Base-by-base conservation (phyloP, 2,888 invertebrate genomes). In the Lasioglossum lativentre region DNA sequence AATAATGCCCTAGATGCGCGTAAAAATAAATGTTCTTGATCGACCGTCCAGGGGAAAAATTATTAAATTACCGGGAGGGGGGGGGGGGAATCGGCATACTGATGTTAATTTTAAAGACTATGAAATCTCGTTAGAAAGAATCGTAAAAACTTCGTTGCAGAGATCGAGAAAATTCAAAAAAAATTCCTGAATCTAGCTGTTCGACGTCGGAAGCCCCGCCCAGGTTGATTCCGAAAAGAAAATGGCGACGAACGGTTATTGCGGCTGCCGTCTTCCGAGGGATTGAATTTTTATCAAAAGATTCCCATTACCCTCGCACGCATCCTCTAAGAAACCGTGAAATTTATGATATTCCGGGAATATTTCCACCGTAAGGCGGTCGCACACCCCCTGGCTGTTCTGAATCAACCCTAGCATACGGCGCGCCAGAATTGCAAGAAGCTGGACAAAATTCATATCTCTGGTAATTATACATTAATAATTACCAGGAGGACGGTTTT, bases 281-380 rank as follows among this genome's bases (percentile, higher is more conserved):
- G 47, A 81, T 75, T 83, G 82, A 83, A 83, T 75, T 83, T 83
- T 83, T 81, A 81, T 81, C 81, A 75, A 83, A 75, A 81, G 71
- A 81, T 83, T 75, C 81, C 71, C 68, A 71, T 81, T 75, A 71
- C 74, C 27, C n/a, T 34, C 59, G n/a, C 45, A 45, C 52, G 30
- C 66, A 30, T 63, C 30, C 30, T 30, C 75, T 75, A 71, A 75
- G 82, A 74, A 81, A 71, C 47, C 75, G n/a, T 63, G 75, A 70
- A 75, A 80, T 80, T 75, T 80, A 72, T 75, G 75, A 83, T 83
- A 83, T 83, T 75, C 81, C 27, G 23, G 47, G 47, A 71, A 30
- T 30, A 63, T 63, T 14, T 63, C 16, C 63, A 30, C 16, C 16
- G 27, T 2, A 16, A 63, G 63, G 16, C 3, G 63, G 63, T 63